Percentiles rank a stretch among this genome's conserved stretches.
Evolutionary conservation across 2,797 vertebrate species (phyloP).

Genomic region (Brachyrhaphis roseni): DNA sequence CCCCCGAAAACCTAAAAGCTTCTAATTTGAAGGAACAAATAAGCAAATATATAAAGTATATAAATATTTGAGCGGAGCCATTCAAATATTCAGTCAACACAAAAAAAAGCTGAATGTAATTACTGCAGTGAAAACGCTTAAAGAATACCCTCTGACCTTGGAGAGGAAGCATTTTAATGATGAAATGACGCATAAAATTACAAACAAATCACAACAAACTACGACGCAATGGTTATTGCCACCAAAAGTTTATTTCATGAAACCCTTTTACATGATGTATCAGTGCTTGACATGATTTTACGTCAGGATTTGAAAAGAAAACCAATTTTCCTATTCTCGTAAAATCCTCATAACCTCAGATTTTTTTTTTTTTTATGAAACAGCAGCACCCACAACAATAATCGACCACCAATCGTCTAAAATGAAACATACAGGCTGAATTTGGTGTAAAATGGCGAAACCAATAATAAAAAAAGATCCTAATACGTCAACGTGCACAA

Average conservation of each 20-base stretch:
- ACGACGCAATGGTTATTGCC: conserved; percentile 22
- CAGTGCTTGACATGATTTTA: conserved; percentile 10
- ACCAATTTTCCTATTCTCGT: conserved; percentile 38
- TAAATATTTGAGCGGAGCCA: neutral
- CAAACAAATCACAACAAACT: conserved; percentile 34
- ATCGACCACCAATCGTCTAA: conserved; percentile 27
- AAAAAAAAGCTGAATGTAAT: neutral
- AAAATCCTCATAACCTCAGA: conserved; percentile 32
- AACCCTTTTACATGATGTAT: conserved; percentile 18
- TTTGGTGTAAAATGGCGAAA: conserved; percentile 12
- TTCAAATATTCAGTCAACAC: neutral
- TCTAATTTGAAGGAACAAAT: neutral
- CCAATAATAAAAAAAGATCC: conserved; percentile 22
- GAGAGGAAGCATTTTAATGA: conserved; percentile 52
- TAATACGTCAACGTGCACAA: conserved; percentile 11
- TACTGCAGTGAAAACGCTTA: neutral
- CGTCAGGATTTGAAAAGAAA: conserved; percentile 13
- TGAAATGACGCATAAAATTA: conserved; percentile 35
- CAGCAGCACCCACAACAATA: conserved; percentile 43
- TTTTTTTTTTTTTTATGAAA: conserved; percentile 40
- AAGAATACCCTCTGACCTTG: conserved; percentile 11
- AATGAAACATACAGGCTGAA: conserved; percentile 34
- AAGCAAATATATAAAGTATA: neutral
- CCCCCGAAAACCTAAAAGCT: conserved; percentile 15
- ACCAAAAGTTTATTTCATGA: conserved; percentile 28